Evolutionary conservation across 2,113 vertebrate genomes (phyloP), one percentile per base, ranked within the genome.

Genomic region (Urocitellus parryii): DNA sequence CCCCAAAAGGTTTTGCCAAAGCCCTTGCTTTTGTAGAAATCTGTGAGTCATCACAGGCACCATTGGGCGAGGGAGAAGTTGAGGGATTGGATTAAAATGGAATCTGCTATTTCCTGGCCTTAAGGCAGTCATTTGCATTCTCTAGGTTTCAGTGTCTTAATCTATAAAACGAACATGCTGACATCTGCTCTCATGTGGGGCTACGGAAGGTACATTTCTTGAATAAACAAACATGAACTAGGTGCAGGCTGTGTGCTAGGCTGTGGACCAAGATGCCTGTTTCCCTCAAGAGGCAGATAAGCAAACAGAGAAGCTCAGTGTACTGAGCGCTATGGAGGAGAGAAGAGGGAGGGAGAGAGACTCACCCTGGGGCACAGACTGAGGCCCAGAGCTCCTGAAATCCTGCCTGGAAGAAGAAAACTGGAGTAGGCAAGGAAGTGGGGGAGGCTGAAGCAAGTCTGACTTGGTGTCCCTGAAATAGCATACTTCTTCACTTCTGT

Each of bases 311-410:
- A 42, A 48, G 32, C 27, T 14, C 3, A 29, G 20, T 3, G 32
- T 29, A 8, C 34, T 70, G 32, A 70, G 34, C 8, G 16, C 6
- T n/a, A n/a, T 1, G 22, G 67, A n/a, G 16, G 67, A 20, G 16
- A n/a, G 16, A 34, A 18, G 34, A 70, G n/a, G n/a, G 4, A 24
- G 32, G 18, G 1, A 14, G 70, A 42, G 45, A 20, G 2, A 0
- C 25, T 12, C 5, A 16, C 24, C 5, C 68, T 18, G 24, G 24
- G 58, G 8, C 34, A 4, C 53, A 45, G 27, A 18, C 14, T n/a
- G 24, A 58, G 56, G 32, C 1, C 4, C 2, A n/a, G 48, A 39
- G 1, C 67, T 45, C 45, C 3, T 4, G 1, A 1, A 42, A 24
- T 70, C 53, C 67, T 53, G 27, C 61, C 16, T 77, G 22, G 70